Base-by-base conservation (phyloP, 1,140 invertebrate genomes). In the Thereuonema tuberculata region DNA sequence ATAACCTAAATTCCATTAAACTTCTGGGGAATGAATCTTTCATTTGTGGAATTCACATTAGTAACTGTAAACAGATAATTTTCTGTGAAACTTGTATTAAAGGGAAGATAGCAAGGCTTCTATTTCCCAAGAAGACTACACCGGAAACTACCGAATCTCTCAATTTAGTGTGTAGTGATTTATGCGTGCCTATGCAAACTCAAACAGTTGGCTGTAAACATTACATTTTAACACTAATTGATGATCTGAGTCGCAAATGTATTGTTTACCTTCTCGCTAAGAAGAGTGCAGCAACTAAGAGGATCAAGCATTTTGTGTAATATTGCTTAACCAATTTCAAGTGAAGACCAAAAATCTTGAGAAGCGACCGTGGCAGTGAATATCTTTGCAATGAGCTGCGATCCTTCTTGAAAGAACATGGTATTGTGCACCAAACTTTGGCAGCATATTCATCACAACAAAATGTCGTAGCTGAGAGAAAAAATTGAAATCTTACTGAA, bases 401-500 rank as follows among this genome's bases (percentile, higher is more conserved):
- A 17, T 21, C 56, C 2, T 61, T 28, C 49, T 50, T 67, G 14
- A 61, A 28, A 26, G n/a, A 20, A 28, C 26, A 67, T 64, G 70
- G 72, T 0, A 71, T 75, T 27, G 54, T 67, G 25, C 68, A 72
- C 43, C 66, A 74, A 60, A 63, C 58, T 5, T 72, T 73, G 9
- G 67, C 68, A 1, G 31, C 64, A 1, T 72, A 76, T 54, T 69
- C 68, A 5, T 73, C 74, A 28, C 59, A 75, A 60, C 68, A 71
- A 59, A 77, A 77, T 67, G 72, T 71, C n/a, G 60, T 68, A 14
- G 62, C 67, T 52, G 73, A 76, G 62, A 59, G 72, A 50, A 64
- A 65, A 23, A 76, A 76, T 56, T 55, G 74, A 21, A 76, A 67
- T 3, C 57, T 77, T 3, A 56, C 69, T 1, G 31, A 58, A 21